Evolutionary conservation across 1,140 invertebrate genomes (phyloP).

Genomic region (Drosophila bocqueti): DNA sequence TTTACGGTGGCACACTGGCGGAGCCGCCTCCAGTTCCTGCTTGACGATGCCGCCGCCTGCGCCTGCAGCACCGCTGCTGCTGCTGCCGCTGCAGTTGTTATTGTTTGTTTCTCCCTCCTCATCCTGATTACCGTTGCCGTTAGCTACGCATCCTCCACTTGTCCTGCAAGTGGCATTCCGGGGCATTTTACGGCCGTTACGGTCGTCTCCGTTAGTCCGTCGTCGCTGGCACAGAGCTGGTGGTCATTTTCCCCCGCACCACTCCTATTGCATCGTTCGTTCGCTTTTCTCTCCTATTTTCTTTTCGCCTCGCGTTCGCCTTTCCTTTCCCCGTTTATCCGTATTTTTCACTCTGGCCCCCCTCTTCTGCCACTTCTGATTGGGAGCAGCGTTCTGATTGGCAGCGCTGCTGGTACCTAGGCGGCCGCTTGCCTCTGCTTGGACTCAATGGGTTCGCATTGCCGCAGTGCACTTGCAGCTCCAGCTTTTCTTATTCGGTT

Average conservation of each 20-base stretch:
- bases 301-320: slow-evolving; percentile 24
- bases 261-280: slow-evolving; percentile 27
- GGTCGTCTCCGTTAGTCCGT: slow-evolving; percentile 56
- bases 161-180: slow-evolving; percentile 77
- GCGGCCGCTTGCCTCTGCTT: slow-evolving; percentile 21
- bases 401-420: slow-evolving; percentile 41
- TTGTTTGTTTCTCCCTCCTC: slow-evolving; percentile 35
- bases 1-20: slow-evolving; percentile 75
- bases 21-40: slow-evolving; percentile 67
- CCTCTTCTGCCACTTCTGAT: slow-evolving; percentile 53
- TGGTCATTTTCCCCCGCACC: slow-evolving; percentile 53
- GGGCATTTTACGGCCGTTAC: slow-evolving; percentile 76
- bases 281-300: slow-evolving; percentile 32
- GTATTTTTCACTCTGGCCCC: slow-evolving; percentile 54
- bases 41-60: slow-evolving; percentile 44
- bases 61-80: slow-evolving; percentile 14
- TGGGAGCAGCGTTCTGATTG: slow-evolving; percentile 72
- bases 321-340: slow-evolving; percentile 61
- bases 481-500: slow-evolving; percentile 60
- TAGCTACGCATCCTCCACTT: slow-evolving; percentile 72
- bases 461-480: slow-evolving; percentile 38
- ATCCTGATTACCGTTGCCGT: slow-evolving; percentile 40
- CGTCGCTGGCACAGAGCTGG: slow-evolving; percentile 46
- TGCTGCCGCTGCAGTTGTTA: slow-evolving; percentile 33
- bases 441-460: slow-evolving; percentile 41